Conservation (phyloP, 2,888 invertebrate genomes). For the Tetragonisca angustula region DNA sequence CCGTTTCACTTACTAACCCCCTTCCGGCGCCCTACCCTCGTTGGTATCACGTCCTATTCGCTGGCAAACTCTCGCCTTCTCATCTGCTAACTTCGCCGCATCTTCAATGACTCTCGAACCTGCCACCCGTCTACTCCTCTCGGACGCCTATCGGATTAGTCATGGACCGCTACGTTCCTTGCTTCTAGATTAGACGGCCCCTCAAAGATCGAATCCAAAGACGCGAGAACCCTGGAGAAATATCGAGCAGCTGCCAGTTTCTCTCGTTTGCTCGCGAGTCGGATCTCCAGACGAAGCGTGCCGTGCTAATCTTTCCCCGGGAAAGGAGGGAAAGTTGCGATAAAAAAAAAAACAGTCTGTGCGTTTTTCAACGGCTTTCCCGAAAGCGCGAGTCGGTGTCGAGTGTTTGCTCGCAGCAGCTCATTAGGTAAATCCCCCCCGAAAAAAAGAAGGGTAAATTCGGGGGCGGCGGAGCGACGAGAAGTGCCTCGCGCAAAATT, state of each 20-base stretch:
- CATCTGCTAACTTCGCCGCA: constrained; percentile 26
- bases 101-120: constrained; percentile 32
- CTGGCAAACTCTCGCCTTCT: constrained; percentile 14
- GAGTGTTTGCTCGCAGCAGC: constrained; percentile 58
- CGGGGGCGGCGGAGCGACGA: constrained; percentile 31
- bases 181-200: background rate
- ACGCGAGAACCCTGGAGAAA: background rate
- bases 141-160: constrained; percentile 33
- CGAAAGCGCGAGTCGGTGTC: constrained; percentile 8
- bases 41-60: constrained; percentile 11
- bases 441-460: constrained; percentile 13
- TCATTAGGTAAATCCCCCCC: constrained; percentile 57
- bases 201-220: constrained; percentile 5
- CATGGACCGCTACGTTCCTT: constrained; percentile 25
- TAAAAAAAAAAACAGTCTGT: constrained; percentile 35
- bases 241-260: background rate
- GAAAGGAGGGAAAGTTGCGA: background rate
- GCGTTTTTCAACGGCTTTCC: constrained; percentile 21
- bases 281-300: background rate
- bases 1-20: constrained; percentile 67
- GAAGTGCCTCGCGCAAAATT: constrained; percentile 70
- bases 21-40: background rate
- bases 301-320: background rate
- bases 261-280: too few relatives aligned
- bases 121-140: constrained; percentile 5